phyloP scores from a whole-genome alignment of 2,797 vertebrate species.

The Loris lydekkerianus region DNA sequence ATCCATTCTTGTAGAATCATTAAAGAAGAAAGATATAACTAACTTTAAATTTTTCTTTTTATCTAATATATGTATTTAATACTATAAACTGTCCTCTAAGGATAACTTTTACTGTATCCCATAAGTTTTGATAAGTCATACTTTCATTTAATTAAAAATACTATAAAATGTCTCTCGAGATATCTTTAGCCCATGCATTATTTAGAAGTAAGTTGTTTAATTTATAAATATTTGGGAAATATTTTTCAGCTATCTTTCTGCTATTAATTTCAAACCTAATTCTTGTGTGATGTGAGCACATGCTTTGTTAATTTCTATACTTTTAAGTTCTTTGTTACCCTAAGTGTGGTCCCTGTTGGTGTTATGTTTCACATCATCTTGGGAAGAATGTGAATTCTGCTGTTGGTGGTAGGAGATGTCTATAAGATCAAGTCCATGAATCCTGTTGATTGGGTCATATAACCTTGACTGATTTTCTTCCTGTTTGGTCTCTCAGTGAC shows the following conservation, averaged over 20 bases:
- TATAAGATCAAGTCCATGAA: background rate
- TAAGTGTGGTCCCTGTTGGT: background rate
- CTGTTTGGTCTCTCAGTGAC: background rate
- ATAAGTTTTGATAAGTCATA: background rate
- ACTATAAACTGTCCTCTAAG: background rate
- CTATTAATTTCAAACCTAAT: constrained; percentile 19
- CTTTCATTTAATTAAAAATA: constrained; percentile 38
- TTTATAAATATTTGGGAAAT: constrained; percentile 12
- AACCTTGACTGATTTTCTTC: background rate
- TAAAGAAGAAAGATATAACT: background rate
- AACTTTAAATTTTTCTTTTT: background rate
- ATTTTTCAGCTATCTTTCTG: background rate
- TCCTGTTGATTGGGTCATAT: background rate
- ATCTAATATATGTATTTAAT: background rate
- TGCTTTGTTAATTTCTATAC: background rate
- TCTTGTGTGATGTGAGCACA: background rate
- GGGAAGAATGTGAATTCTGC: background rate
- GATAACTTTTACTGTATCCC: background rate
- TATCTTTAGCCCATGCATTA: background rate
- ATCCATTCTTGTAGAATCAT: constrained; percentile 1
- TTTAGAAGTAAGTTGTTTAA: background rate
- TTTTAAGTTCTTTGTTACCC: background rate
- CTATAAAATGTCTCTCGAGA: background rate
- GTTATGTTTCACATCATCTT: background rate
- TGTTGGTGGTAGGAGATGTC: background rate